phyloP scores from a whole-genome alignment of 2,888 invertebrate genomes.

The Erebia epiphron region DNA sequence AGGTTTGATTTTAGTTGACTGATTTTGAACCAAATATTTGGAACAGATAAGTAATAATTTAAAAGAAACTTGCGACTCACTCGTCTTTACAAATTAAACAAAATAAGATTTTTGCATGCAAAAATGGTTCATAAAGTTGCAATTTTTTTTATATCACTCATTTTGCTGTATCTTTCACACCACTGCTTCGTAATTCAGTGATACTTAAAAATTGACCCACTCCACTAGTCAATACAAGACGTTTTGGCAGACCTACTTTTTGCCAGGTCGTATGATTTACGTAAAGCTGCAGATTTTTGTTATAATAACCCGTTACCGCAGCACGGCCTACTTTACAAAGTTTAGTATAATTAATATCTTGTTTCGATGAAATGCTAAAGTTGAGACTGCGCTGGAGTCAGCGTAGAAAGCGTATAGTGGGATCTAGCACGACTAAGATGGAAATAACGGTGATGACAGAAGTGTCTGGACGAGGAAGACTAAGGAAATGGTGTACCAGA shows the following conservation, averaged over 20 bases:
- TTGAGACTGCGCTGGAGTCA: too few species aligned
- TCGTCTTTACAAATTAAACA: too few species aligned
- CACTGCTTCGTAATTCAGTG: background rate
- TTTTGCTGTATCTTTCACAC: background rate
- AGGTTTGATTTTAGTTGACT: background rate
- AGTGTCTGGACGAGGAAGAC: too few species aligned
- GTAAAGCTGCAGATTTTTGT: conserved; percentile 22
- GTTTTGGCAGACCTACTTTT: conserved; percentile 30
- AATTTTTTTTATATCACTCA: background rate
- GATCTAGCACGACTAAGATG: too few species aligned
- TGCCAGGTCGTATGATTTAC: conserved; percentile 21
- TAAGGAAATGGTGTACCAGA: too few species aligned
- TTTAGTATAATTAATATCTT: background rate
- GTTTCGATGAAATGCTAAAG: too few species aligned
- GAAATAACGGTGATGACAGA: too few species aligned
- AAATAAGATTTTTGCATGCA: too few species aligned
- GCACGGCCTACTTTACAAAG: conserved; percentile 5
- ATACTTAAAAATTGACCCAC: conserved; percentile 8
- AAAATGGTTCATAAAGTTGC: too few species aligned
- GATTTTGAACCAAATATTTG: background rate
- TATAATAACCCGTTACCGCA: conserved; percentile 13
- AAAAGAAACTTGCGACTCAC: too few species aligned
- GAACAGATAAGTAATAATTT: too few species aligned
- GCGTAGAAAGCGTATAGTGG: too few species aligned
- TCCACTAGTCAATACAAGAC: conserved; percentile 6